Evolutionary conservation across 1,140 invertebrate species (phyloP), one percentile per base, ranked within the genome.

Genomic region (Calephelis nemesis): DNA sequence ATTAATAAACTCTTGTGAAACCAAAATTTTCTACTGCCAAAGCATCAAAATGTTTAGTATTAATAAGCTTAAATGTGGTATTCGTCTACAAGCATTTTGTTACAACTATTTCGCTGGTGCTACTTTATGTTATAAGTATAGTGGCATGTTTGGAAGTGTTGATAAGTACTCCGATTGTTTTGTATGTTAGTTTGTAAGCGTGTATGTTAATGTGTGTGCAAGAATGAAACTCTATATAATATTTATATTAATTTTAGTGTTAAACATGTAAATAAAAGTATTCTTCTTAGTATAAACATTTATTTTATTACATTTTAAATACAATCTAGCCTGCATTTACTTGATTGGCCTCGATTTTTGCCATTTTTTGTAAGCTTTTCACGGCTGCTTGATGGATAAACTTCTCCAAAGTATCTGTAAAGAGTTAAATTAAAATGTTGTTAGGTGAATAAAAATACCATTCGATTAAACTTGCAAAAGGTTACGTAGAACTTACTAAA

Each of bases 331-430:
- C 84, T 4, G 79, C 81, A 62, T 78, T 78, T 0, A 81, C 81
- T 62, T 85, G 75, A 64, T 80, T 78, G 0, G 82, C 82, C 70
- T 86, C 75, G 13, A 88, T 71, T 75, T 92, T 93, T 0, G 84
- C 77, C 83, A 89, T 87, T 77, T 85, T 91, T 71, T 92, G 90
- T 42, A 93, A 81, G 74, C 85, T 90, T 73, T 93, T 93, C 0
- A 92, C 81, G 10, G 96, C 97, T 19, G 96, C 96, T 80, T 95
- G 94, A 86, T 97, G 96, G 71, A 97, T 95, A 75, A 95, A 95
- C 45, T 93, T 87, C 11, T 98, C 96, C 76, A 98, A 80, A 90
- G 96, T 94, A 93, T 96, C 96, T 97, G 88, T 45, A 94, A 94
- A 49, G 47, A 69, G 30, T 69, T 65, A 48, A 58, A 58, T 45